A percentile compares a stretch with the other conserved stretches of the same genome.
Evolutionary conservation across 2,113 vertebrate genomes (phyloP).

Genomic region (Ariopsis seemanni): DNA sequence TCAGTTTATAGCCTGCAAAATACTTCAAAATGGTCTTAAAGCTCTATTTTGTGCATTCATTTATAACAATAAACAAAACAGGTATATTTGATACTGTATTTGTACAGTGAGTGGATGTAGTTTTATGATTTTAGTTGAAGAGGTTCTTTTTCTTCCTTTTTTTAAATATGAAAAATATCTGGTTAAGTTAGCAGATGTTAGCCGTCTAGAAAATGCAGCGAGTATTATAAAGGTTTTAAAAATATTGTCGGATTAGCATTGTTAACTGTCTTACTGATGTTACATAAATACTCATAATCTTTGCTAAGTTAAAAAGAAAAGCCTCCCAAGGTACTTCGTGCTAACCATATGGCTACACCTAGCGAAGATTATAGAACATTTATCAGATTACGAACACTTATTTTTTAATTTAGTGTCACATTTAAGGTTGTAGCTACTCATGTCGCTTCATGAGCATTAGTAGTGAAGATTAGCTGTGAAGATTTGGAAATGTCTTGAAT

Average conservation of each 20-base stretch:
- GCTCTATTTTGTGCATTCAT: conserved; percentile 59
- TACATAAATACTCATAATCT: background rate
- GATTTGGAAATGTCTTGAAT: background rate
- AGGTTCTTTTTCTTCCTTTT: background rate
- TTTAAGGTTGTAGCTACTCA: background rate
- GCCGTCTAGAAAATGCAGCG: background rate
- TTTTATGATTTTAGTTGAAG: background rate
- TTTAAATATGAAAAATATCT: background rate
- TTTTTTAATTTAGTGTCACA: background rate
- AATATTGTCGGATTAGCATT: background rate
- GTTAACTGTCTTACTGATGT: background rate
- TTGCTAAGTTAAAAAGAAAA: background rate
- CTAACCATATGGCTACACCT: background rate
- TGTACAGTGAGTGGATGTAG: background rate
- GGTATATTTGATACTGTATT: conserved; percentile 5
- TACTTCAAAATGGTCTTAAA: conserved; percentile 37
- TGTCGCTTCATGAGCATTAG: background rate
- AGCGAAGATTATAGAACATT: background rate
- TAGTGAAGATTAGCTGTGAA: background rate
- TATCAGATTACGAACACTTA: background rate
- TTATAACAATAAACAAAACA: conserved; percentile 62
- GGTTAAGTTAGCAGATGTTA: background rate
- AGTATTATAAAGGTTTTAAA: background rate
- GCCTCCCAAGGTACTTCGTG: background rate
- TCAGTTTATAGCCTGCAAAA: conserved; percentile 21